These are phyloP conservation scores for Harpalus rubripes DNA, from an alignment of 2,888 invertebrate species.

Conservation along the genomic window DNA sequence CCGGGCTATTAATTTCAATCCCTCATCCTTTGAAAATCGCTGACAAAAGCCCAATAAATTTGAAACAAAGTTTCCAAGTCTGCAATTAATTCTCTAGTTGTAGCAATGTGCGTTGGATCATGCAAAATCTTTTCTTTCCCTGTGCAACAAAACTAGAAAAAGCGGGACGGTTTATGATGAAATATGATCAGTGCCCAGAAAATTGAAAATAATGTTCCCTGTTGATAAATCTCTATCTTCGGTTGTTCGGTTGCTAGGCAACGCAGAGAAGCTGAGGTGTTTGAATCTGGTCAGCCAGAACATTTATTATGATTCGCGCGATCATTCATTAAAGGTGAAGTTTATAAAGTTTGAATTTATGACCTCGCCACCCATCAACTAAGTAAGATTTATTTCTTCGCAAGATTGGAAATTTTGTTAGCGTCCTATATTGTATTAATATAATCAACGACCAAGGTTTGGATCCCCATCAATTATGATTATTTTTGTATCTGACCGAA, in stretches of 20 bases:
- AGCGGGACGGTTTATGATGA: slow-evolving; percentile 46
- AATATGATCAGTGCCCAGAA: slow-evolving; percentile 50
- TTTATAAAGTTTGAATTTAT: neutral
- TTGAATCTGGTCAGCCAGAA: slow-evolving; percentile 7
- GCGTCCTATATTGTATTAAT: no score
- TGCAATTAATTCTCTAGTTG: slow-evolving; percentile 21
- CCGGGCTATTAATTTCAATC: slow-evolving; percentile 6
- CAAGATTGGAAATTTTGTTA: no score
- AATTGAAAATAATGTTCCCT: slow-evolving; percentile 61
- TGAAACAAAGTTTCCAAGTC: slow-evolving; percentile 21
- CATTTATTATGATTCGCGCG: slow-evolving; percentile 21
- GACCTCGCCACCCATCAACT: no score
- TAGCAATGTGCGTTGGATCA: slow-evolving; percentile 17
- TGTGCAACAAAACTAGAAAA: slow-evolving; percentile 45
- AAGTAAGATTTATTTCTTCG: no score
- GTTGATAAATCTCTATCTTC: slow-evolving; percentile 44
- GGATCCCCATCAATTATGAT: no score
- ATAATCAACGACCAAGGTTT: no score
- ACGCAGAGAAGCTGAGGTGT: neutral
- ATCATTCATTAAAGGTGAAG: neutral
- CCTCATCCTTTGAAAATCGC: neutral
- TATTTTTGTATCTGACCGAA: no score
- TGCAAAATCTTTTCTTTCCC: slow-evolving; percentile 28
- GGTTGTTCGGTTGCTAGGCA: neutral
- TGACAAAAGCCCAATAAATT: slow-evolving; percentile 22